Evolutionary conservation across 2,797 vertebrate species (phyloP).

Genomic region (Menidia menidia): DNA sequence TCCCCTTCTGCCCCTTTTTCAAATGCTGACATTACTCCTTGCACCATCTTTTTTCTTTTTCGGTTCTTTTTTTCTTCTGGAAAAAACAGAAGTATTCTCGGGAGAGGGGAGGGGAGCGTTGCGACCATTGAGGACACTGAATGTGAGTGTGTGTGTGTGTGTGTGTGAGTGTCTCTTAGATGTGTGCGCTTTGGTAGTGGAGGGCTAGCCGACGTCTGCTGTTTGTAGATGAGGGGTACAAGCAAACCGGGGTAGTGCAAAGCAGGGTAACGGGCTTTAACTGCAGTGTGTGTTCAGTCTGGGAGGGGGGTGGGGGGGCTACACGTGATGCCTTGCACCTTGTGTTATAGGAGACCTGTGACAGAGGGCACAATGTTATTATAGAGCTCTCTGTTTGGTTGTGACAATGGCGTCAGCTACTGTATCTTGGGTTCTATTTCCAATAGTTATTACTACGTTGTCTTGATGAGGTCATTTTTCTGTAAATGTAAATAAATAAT

Average conservation of each 20-base stretch:
- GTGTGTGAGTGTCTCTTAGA: slow-evolving; percentile 63
- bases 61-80: slow-evolving; percentile 44
- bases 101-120: slow-evolving; percentile 11
- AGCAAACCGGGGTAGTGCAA: slow-evolving; percentile 69
- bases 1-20: slow-evolving; percentile 4
- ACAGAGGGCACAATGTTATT: slow-evolving; percentile 92
- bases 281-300: slow-evolving; percentile 49
- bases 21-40: slow-evolving; percentile 47
- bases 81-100: slow-evolving; percentile 55
- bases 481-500: slow-evolving; percentile 99
- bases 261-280: slow-evolving; percentile 70
- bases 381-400: slow-evolving; percentile 96
- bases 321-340: slow-evolving; percentile 99
- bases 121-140: slow-evolving; percentile 48
- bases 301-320: slow-evolving; percentile 75
- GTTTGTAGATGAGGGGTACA: slow-evolving; percentile 76
- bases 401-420: slow-evolving; percentile 82
- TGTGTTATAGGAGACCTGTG: slow-evolving; percentile 99
- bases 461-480: slow-evolving; percentile 99
- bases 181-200: slow-evolving; percentile 85
- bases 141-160: slow-evolving; percentile 42
- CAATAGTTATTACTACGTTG: slow-evolving; percentile 98
- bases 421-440: slow-evolving; percentile 97
- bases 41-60: slow-evolving; percentile 43
- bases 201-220: slow-evolving; percentile 93